Base-by-base conservation (phyloP, 2,888 invertebrate species). In the Zygaena filipendulae region DNA sequence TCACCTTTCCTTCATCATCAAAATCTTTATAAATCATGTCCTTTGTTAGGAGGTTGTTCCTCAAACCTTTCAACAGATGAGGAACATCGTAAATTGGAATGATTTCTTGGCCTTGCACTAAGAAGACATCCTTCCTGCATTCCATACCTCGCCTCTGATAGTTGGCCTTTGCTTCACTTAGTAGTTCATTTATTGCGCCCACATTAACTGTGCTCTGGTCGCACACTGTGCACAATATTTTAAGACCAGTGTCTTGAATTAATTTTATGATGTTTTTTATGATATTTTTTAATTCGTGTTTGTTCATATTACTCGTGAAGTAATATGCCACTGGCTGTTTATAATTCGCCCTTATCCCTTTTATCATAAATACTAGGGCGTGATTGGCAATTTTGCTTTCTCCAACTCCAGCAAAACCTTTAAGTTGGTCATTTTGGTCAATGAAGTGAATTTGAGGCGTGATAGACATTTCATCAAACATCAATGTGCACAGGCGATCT, bases 191-290 rank as follows among this genome's bases (percentile, higher is more conserved):
- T 9, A 25, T 44, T 6, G 42, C 41, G 13, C 43, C 24, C 1
- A 45, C 41, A 40, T 48, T 47, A 2, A 40, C 36, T 6, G 39
- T 25, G 22, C 43, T 35, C 33, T 49, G 51, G 26, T 49, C 47
- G 35, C 44, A 45, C 1, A 45, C 42, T 7, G 46, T 43, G 11
- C 12, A 14, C 3, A 43, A 0, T 2, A 45, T 28, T 5, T 27
- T 32, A 2, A 48, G 25, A 3, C 42, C 42, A 10, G 37, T 24
- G 2, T 23, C 5, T 8, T 29, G 23, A 3, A 29, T 27, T 18
- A 40, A 9, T 19, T 29, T 11, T 1, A 45, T 25, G 1, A 50
- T 40, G 7, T 21, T 30, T 32, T 29, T 42, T 25, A 25, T 25
- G 4, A 19, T 11, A 3, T 11, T 18, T 19, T 25, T 25, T 11